Conservation (phyloP, 2,888 invertebrate species). For the Caradrina clavipalpis region DNA sequence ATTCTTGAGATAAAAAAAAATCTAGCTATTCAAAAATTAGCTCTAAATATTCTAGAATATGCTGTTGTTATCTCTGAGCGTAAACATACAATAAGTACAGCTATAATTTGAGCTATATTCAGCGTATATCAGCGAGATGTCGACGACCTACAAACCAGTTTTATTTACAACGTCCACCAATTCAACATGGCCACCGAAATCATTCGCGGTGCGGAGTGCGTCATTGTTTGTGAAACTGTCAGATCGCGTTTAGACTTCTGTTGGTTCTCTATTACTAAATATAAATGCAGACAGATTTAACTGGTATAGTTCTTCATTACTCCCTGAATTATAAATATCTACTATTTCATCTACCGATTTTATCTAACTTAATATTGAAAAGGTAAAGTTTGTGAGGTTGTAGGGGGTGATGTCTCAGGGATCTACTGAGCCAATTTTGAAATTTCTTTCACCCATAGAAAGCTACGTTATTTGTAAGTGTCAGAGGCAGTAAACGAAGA, state of each 20-base stretch:
- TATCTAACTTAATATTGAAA: too few relatives aligned
- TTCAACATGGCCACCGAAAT: slow-evolving; percentile 33
- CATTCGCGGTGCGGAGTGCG: slow-evolving; percentile 16
- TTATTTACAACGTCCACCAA: slow-evolving; percentile 21
- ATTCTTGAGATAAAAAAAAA: too few relatives aligned
- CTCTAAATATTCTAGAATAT: not conserved
- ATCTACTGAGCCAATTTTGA: too few relatives aligned
- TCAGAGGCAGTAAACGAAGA: too few relatives aligned
- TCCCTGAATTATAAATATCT: not conserved
- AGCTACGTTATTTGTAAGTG: too few relatives aligned
- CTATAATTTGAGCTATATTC: slow-evolving; percentile 12
- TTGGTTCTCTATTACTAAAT: not conserved
- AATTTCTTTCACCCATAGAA: too few relatives aligned
- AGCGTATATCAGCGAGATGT: slow-evolving; percentile 28
- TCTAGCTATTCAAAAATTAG: too few relatives aligned
- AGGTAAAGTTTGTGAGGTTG: too few relatives aligned
- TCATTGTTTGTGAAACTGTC: slow-evolving; percentile 33
- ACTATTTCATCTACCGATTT: not conserved
- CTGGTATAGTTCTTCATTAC: not conserved
- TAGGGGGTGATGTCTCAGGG: too few relatives aligned
- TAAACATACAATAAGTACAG: slow-evolving; percentile 1
- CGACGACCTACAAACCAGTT: slow-evolving; percentile 51
- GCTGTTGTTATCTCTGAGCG: slow-evolving; percentile 4
- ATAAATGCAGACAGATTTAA: not conserved
- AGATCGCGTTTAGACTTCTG: not conserved